Evolutionary conservation across 1,140 invertebrate species (phyloP).

Genomic region (Frieseomelitta varia): DNA sequence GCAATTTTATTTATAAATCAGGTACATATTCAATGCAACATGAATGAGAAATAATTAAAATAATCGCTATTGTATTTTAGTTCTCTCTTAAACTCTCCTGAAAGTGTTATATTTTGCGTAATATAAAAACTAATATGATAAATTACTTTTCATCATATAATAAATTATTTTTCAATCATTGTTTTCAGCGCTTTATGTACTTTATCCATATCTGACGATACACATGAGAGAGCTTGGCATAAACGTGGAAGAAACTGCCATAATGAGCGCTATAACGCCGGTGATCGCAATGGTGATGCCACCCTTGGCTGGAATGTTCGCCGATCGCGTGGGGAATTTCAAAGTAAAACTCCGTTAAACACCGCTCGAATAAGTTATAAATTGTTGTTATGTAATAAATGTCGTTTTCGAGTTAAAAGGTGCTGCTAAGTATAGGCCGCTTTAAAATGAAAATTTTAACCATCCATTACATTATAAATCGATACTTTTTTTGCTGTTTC

Average conservation of each 20-base stretch:
- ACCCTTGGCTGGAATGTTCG: conserved; percentile 88
- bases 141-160: too few species aligned
- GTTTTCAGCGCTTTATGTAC: conserved; percentile 86
- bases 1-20: too few species aligned
- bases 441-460: not conserved
- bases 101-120: not conserved
- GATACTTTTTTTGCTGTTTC: not conserved
- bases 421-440: too few species aligned
- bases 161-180: not conserved
- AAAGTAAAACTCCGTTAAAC: conserved; percentile 83
- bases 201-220: conserved; percentile 93
- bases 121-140: not conserved
- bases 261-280: conserved; percentile 92
- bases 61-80: not conserved
- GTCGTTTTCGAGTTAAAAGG: too few species aligned
- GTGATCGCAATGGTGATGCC: conserved; percentile 90
- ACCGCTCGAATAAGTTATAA: not conserved
- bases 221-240: conserved; percentile 93
- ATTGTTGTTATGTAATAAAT: not conserved
- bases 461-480: not conserved
- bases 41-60: not conserved
- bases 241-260: conserved; percentile 91
- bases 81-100: not conserved
- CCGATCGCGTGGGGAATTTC: conserved; percentile 91
- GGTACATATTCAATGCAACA: too few species aligned